A percentile compares a stretch with the other conserved stretches of the same genome.
Evolutionary conservation across 2,888 invertebrate genomes (phyloP).

Genomic region (Cylloceria caligata): DNA sequence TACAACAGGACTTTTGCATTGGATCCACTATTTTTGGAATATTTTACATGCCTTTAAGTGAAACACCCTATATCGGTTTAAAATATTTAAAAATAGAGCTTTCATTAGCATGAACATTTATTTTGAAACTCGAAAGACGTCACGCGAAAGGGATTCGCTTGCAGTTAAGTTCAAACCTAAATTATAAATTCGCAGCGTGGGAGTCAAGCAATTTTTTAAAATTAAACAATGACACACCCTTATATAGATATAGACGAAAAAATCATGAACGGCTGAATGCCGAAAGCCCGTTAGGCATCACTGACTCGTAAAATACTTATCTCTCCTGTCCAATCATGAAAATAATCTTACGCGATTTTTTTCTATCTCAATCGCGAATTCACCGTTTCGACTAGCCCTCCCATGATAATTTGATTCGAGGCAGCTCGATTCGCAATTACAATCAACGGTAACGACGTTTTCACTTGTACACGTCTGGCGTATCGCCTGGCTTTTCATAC

Average conservation of each 20-base stretch:
- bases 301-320: constrained; percentile 58
- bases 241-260: neutral
- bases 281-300: constrained; percentile 19
- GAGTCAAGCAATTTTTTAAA: no score
- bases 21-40: no score
- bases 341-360: constrained; percentile 59
- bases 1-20: no score
- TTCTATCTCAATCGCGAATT: constrained; percentile 42
- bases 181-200: no score
- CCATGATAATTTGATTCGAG: constrained; percentile 58
- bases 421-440: constrained; percentile 78
- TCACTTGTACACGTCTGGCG: constrained; percentile 64
- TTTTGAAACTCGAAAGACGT: no score
- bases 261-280: neutral
- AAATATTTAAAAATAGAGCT: no score
- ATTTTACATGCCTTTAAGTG: no score
- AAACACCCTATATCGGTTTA: no score
- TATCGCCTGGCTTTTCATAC: constrained; percentile 61
- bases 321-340: constrained; percentile 63
- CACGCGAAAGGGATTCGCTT: no score
- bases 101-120: no score
- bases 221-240: neutral
- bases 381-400: constrained; percentile 13
- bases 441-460: constrained; percentile 80
- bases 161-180: no score